Base-by-base conservation (phyloP, 1,140 invertebrate genomes). In the Trichoplusia ni region DNA sequence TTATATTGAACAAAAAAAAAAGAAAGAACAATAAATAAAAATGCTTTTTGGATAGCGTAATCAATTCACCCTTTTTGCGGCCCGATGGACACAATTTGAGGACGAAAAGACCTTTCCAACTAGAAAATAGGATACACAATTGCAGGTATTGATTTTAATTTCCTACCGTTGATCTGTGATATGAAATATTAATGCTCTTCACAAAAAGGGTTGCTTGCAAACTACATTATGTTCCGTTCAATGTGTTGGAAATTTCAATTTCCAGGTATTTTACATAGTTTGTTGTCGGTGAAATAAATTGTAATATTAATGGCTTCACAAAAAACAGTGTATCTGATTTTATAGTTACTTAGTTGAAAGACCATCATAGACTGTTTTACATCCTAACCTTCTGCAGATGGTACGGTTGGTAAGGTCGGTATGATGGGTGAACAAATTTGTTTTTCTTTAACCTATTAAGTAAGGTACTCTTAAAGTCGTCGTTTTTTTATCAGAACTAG, bases 1-100 rank as follows among this genome's bases (percentile, higher is more conserved):
- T 69, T 75, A 69, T 67, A 72, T 73, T 67, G 71, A 73, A n/a
- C n/a, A n/a, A n/a, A 73, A 66, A 64, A 64, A 73, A 73, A 71
- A 65, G 25, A 13, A 13, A 40, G 35, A 42, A 49, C 47, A 72
- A 68, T 69, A 73, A 71, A 67, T 64, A 69, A 64, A 69, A 49
- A 68, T 56, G 25, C 38, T 67, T 64, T 64, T 51, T 59, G 69
- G 62, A 68, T 65, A 60, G 27, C 62, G 62, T 72, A 72, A 72
- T 72, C 69, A 63, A 72, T 68, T 71, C 69, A 21, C 35, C 69
- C 64, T 71, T 71, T 67, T 71, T 44, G 23, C 54, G 60, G 64
- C 11, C 54, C 60, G 64, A 18, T 67, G 64, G 38, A n/a, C 27
- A 25, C 56, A 59, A 64, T 64, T 64, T 64, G 53, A 42, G 47